Conservation (phyloP, 2,797 vertebrate species). For the Simalia tracyae region DNA sequence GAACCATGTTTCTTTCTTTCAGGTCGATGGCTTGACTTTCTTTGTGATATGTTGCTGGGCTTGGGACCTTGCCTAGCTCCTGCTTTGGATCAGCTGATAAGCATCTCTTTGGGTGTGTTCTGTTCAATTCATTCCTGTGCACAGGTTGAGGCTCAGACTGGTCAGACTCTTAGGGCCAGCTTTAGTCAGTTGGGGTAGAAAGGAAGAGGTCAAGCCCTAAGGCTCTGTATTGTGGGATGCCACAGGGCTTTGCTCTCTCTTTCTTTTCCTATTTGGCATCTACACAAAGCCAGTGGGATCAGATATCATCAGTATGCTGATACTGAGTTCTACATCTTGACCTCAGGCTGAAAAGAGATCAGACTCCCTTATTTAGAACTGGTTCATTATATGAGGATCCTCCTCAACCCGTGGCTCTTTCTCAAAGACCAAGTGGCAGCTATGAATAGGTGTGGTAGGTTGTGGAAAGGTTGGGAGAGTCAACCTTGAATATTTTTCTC, state of each 20-base stretch:
- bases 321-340: background rate
- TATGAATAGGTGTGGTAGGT: background rate
- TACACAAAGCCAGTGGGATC: background rate
- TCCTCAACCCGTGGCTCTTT: background rate
- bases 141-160: background rate
- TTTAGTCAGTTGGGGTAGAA: background rate
- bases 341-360: background rate
- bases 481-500: background rate
- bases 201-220: background rate
- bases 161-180: background rate
- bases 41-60: background rate
- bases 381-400: background rate
- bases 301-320: background rate
- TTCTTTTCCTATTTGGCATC: background rate
- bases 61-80: background rate
- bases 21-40: background rate
- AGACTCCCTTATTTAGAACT: background rate
- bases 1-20: background rate
- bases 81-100: background rate
- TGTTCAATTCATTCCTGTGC: background rate
- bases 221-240: background rate
- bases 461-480: background rate
- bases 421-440: background rate
- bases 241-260: background rate
- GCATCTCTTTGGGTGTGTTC: background rate